Base-by-base conservation (phyloP, 2,113 vertebrate species). In the Istiophorus platypterus region DNA sequence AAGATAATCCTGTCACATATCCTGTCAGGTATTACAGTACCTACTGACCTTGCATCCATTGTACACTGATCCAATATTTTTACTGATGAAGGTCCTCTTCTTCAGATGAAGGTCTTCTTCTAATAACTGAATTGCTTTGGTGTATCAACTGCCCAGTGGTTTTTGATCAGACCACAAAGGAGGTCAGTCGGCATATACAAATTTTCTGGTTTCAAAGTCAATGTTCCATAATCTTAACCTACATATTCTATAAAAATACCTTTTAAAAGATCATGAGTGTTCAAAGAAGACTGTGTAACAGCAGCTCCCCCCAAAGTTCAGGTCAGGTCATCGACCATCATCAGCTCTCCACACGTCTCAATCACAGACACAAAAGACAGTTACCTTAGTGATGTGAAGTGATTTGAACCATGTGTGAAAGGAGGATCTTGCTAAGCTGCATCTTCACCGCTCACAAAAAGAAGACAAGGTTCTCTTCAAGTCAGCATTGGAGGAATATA, bases 401-500 rank as follows among this genome's bases (percentile, higher is more conserved):
- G 3, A n/a, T 68, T 73, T 74, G 15, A 18, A 71, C 29, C 27
- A 22, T 37, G 10, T 41, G 18, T 54, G 26, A 70, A 66, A 69
- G 51, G 22, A 76, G 39, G 58, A 70, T 73, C 34, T 69, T 63
- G 41, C 49, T 79, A 69, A 56, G 71, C 78, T 80, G 58, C 29
- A 17, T 78, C 61, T 79, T 78, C 76, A 65, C 45, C 78, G 41
- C 80, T 80, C 82, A 87, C 86, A 49, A 75, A 75, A 51, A 73
- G 45, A 78, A 78, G 62, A 68, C 85, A 78, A 82, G 84, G 80
- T 89, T 90, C 78, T 85, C 7, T 9, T 73, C 83, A 87, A 78
- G 26, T 69, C 27, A 66, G 86, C 34, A 42, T 76, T 76, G 85
- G 90, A 74, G 73, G 81, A 89, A 78, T 84, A 74, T 78, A 63